Conservation (phyloP, 2,888 invertebrate genomes). For the Physocephala rufipes region DNA sequence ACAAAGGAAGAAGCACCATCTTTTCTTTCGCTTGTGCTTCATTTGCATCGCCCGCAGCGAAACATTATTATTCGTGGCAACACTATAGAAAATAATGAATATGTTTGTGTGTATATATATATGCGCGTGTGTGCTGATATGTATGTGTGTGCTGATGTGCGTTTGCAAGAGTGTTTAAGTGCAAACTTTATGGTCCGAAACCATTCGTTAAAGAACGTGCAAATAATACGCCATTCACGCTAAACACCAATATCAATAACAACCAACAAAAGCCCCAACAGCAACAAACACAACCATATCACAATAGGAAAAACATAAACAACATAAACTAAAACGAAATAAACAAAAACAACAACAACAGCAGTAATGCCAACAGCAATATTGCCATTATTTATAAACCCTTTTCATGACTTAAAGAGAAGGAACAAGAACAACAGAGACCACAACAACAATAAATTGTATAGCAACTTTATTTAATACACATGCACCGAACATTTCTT, state of each 20-base stretch:
- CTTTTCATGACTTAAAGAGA: too few relatives aligned
- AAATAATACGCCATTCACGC: neutral
- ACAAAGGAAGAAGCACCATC: neutral
- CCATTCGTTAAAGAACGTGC: neutral
- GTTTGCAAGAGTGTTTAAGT: neutral
- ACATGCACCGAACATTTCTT: neutral
- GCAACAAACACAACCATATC: neutral
- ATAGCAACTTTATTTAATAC: neutral
- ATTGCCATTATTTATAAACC: too few relatives aligned
- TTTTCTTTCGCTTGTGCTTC: neutral
- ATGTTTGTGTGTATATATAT: neutral
- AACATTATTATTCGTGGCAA: too few relatives aligned
- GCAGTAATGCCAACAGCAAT: too few relatives aligned
- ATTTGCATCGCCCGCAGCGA: constrained; percentile 1
- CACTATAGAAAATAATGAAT: too few relatives aligned
- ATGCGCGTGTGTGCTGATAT: neutral
- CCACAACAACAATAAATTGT: too few relatives aligned
- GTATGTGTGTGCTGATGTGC: neutral
- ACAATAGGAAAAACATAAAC: constrained; percentile 9
- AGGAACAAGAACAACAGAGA: too few relatives aligned
- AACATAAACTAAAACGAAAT: neutral
- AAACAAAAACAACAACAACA: neutral
- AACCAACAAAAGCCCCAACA: constrained; percentile 2
- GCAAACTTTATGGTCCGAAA: too few relatives aligned
- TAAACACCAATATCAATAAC: neutral